Base-by-base conservation (phyloP, 2,113 vertebrate species). In the Nothoprocta perdicaria region DNA sequence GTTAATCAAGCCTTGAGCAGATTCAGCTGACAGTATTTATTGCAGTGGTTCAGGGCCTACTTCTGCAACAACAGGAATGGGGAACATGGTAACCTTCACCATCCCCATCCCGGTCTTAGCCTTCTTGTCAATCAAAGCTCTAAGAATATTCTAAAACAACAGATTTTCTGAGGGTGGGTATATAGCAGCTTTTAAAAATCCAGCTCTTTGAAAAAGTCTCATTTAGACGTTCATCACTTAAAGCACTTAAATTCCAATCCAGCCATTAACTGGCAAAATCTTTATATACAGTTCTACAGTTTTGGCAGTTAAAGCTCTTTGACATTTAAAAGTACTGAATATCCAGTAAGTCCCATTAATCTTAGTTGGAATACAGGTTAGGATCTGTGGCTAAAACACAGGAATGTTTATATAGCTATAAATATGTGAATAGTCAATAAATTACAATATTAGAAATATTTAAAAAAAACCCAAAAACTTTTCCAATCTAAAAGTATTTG, bases 151-250 rank as follows among this genome's bases (percentile, higher is more conserved):
- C 63, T 41, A 21, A 8, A 92, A 91, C 93, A 89, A 6, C 95
- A 95, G 89, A 92, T 95, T 96, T 95, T 95, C 75, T 74, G 91
- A 91, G 84, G 94, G 94, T 85, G 89, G 81, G 79, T 10, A 19
- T 35, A 88, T 52, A 43, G 11, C 29, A 89, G 43, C 72, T 86
- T 82, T 80, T 81, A 79, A 86, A 94, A 92, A 61, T 66, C 58
- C 12, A 88, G 1, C 6, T 76, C 18, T 86, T 45, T 58, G 24
- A 74, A 84, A 50, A 73, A 79, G 19, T 76, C 27, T 90, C 7
- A 50, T 90, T 82, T 88, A 91, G 29, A 71, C 26, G 60, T 6
- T 61, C 43, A 46, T 61, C 43, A 68, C 40, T 48, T 87, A 63
- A 7, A 87, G 41, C 4, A 38, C 41, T 74, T 83, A 77, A 66